Evolutionary conservation across 2,888 invertebrate genomes (phyloP), one percentile per base, ranked within the genome.

Genomic region (Gortyna flavago): DNA sequence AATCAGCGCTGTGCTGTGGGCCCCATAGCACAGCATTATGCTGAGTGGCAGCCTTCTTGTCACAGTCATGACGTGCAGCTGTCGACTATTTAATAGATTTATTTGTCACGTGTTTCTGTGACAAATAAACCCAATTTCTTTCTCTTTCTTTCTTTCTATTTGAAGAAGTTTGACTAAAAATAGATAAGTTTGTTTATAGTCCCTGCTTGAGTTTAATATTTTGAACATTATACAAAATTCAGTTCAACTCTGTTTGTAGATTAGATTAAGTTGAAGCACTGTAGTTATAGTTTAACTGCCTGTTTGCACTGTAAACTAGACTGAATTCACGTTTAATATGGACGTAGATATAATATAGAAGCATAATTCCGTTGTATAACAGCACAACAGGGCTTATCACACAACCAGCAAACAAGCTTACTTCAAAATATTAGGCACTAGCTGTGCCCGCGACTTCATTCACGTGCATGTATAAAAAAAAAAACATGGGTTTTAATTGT

Each of bases 241-340:
- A 68, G 75, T 54, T 32, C 16, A 13, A n/a, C 44, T 48, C 16
- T 51, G 38, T 64, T 74, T 51, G 68, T 9, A 61, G 51, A 67
- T 68, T 35, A 67, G 67, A 61, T 79, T 66, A 41, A 61, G 16
- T 73, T 54, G 16, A 59, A 74, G 67, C 57, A 13, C 54, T 59
- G 64, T 13, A 57, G 38, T 75, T 79, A n/a, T 32, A 64, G n/a
- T 57, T 71, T 41, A 73, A 25, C 57, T 51, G 51, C 11, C 35
- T 41, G n/a, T 57, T 67, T 48, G 16, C 44, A 18, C 38, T 7
- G 29, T 48, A 8, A 32, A 51, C 65, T 66, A 9, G 16, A 68
- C 57, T 25, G 21, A 51, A 51, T 41, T 32, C 61, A n/a, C 21
- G 21, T 51, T 77, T 57, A 51, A 38, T 59, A 38, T 38, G 4